phyloP scores from a whole-genome alignment of 2,888 invertebrate species.

The Quadriops clusia region DNA sequence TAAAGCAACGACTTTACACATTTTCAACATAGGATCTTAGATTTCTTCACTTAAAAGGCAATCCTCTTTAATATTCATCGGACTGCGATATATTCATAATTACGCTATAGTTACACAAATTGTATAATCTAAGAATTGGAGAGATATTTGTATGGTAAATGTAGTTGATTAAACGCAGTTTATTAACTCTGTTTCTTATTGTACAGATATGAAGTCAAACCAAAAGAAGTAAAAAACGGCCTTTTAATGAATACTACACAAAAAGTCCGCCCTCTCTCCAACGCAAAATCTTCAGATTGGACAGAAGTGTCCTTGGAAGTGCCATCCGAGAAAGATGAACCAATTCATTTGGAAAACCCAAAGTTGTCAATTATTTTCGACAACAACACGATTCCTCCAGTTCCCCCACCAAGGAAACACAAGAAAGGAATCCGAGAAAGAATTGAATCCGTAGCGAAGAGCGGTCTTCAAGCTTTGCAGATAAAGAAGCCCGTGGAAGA shows the following conservation, averaged over 20 bases:
- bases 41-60: too few species aligned
- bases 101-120: too few species aligned
- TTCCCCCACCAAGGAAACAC: constrained; percentile 34
- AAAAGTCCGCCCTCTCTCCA: constrained; percentile 9
- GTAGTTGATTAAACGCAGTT: too few species aligned
- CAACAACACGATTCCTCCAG: constrained; percentile 28
- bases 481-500: constrained; percentile 27
- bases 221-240: constrained; percentile 15
- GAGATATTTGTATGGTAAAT: too few species aligned
- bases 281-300: constrained; percentile 38
- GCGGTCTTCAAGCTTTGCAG: constrained; percentile 25
- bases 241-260: too few species aligned
- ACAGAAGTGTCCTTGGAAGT: constrained; percentile 42
- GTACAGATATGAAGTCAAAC: constrained; percentile 22
- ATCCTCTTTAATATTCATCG: too few species aligned
- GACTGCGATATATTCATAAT: too few species aligned
- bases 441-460: constrained; percentile 31
- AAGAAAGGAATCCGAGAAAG: constrained; percentile 30
- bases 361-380: constrained; percentile 30
- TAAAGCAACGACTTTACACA: too few species aligned
- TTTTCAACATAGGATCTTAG: too few species aligned
- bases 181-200: too few species aligned
- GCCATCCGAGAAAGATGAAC: constrained; percentile 32
- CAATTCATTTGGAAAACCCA: constrained; percentile 27
- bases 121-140: too few species aligned